A percentile compares a stretch with the other conserved stretches of the same genome.
phyloP scores from a whole-genome alignment of 2,888 invertebrate species.

The Ferrisia virgata region DNA sequence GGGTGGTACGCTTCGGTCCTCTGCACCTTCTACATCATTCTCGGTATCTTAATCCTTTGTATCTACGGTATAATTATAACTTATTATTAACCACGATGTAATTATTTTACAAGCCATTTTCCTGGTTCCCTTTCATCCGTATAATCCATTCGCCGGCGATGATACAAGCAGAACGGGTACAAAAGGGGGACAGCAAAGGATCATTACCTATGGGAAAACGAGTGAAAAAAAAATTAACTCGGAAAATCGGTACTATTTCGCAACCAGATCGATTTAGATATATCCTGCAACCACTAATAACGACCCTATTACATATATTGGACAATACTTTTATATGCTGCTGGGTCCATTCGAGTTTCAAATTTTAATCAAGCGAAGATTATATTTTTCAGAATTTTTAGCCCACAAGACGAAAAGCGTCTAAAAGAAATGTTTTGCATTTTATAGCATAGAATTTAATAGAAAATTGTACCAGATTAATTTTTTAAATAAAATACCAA shows the following conservation, averaged over 20 bases:
- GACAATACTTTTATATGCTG: too few species aligned
- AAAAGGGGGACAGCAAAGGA: background rate
- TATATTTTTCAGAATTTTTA: too few species aligned
- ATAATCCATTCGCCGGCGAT: background rate
- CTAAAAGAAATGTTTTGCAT: too few species aligned
- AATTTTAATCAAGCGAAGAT: too few species aligned
- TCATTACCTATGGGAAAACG: background rate
- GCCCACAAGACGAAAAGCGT: too few species aligned
- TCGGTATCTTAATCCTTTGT: background rate
- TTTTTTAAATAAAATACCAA: too few species aligned
- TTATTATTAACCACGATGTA: background rate
- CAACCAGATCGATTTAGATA: background rate
- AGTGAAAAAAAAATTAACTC: too few species aligned
- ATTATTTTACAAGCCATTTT: background rate
- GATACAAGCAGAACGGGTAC: background rate
- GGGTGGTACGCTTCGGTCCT: background rate
- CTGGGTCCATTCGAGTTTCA: too few species aligned
- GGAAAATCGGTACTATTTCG: background rate
- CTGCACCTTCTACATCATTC: background rate
- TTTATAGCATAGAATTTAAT: too few species aligned
- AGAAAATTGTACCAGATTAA: too few species aligned
- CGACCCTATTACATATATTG: background rate
- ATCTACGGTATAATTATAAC: constrained; percentile 10
- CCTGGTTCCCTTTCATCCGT: background rate
- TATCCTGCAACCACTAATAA: background rate